Conservation (phyloP, 1,140 invertebrate species). For the Tetragonula clypearis region DNA sequence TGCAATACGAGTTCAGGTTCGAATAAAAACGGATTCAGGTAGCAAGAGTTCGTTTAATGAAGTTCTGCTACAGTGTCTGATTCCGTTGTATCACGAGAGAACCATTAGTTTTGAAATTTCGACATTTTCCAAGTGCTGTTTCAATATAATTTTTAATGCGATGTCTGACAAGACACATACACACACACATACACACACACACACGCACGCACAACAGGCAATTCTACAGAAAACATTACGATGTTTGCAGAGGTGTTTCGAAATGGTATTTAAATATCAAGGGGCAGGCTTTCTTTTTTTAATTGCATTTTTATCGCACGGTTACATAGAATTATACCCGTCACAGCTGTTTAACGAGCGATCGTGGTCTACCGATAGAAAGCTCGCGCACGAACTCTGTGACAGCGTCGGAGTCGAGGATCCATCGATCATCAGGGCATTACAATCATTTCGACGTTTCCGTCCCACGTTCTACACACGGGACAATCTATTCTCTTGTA, state of each 20-base stretch:
- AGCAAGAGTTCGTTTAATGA: no score
- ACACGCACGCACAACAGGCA: background rate
- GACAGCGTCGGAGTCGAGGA: conserved; percentile 16
- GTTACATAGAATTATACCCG: conserved; percentile 26
- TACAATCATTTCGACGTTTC: conserved; percentile 60
- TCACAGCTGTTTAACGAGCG: conserved; percentile 31
- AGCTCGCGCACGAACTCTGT: conserved; percentile 27
- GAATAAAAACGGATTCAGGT: no score
- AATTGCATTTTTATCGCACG: conserved; percentile 15
- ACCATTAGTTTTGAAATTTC: background rate
- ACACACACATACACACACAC: no score
- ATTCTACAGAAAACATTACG: background rate
- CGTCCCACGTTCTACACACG: conserved; percentile 46
- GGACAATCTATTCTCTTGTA: conserved; percentile 69
- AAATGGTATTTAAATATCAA: background rate
- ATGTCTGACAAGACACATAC: no score
- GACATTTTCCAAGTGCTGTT: background rate
- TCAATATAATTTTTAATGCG: background rate
- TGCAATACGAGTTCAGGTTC: no score
- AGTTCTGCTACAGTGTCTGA: no score
- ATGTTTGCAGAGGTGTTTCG: background rate
- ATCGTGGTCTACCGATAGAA: conserved; percentile 30
- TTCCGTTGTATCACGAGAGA: no score
- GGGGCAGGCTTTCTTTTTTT: background rate
- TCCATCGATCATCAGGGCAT: conserved; percentile 58